Percentiles rank a stretch among this genome's conserved stretches.
Conservation (phyloP, 2,113 vertebrate genomes). For the Phainopepla nitens region DNA sequence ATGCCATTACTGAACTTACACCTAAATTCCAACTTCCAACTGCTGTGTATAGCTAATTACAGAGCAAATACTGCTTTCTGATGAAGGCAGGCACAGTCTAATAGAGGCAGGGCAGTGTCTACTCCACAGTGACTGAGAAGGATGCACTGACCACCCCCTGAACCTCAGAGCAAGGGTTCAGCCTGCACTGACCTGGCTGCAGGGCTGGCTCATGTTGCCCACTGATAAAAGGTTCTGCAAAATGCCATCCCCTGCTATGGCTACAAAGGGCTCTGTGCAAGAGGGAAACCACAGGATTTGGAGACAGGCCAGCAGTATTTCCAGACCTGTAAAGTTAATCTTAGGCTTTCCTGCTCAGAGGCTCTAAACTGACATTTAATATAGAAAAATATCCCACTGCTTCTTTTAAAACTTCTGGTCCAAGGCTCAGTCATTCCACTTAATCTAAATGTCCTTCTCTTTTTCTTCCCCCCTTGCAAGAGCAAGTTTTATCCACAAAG, state of each 20-base stretch:
- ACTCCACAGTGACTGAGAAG: neutral
- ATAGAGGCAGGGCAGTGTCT: neutral
- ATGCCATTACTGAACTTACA: neutral
- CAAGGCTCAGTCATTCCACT: neutral
- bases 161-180: neutral
- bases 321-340: neutral
- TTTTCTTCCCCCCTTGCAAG: accelerated
- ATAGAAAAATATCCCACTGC: neutral
- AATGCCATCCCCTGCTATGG: neutral
- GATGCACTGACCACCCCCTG: neutral
- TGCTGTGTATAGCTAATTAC: neutral
- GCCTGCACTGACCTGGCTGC: neutral
- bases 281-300: neutral
- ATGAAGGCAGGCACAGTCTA: neutral
- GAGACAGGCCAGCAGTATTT: neutral
- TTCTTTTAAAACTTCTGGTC: neutral
- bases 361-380: neutral
- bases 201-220: neutral
- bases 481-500: neutral
- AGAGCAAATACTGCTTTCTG: neutral
- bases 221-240: neutral
- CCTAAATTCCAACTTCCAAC: neutral
- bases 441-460: neutral
- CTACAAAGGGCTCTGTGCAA: neutral
- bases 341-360: neutral